Evolutionary conservation across 2,113 vertebrate genomes (phyloP).

Genomic region (Edolisoma coerulescens): DNA sequence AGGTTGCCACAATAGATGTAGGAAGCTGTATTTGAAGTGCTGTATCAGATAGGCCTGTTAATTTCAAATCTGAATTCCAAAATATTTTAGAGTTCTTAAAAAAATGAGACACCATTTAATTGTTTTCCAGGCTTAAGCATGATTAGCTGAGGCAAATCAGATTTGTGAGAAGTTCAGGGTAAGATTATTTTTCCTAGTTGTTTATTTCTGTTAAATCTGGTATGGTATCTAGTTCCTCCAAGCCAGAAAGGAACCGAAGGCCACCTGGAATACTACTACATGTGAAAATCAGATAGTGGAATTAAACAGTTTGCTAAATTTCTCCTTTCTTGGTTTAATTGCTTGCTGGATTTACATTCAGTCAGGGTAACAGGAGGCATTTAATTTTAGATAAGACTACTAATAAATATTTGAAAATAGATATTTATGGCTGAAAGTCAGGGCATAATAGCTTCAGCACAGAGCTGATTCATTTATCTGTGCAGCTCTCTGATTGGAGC

Average conservation of each 20-base stretch:
- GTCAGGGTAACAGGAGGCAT: not conserved
- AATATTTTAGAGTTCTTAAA: not conserved
- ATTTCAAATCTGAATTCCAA: not conserved
- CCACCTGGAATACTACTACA: not conserved
- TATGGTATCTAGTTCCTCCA: not conserved
- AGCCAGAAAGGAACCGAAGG: not conserved
- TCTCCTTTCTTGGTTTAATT: not conserved
- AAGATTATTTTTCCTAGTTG: not conserved
- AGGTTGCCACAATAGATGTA: not conserved
- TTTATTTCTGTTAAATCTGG: not conserved
- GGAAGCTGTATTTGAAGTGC: not conserved
- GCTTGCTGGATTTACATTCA: not conserved
- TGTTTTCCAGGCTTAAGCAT: not conserved
- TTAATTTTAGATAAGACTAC: not conserved
- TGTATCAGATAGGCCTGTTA: not conserved
- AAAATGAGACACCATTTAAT: not conserved
- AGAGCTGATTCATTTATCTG: not conserved
- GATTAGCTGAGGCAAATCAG: not conserved
- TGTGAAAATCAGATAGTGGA: not conserved
- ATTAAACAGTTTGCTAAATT: not conserved
- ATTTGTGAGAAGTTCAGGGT: not conserved
- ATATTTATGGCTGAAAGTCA: slow-evolving; percentile 15
- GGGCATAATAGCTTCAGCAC: not conserved
- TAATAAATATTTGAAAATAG: slow-evolving; percentile 16
- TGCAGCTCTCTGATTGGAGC: not conserved